Base-by-base conservation (phyloP, 2,113 vertebrate genomes). In the Varanus salvator region DNA sequence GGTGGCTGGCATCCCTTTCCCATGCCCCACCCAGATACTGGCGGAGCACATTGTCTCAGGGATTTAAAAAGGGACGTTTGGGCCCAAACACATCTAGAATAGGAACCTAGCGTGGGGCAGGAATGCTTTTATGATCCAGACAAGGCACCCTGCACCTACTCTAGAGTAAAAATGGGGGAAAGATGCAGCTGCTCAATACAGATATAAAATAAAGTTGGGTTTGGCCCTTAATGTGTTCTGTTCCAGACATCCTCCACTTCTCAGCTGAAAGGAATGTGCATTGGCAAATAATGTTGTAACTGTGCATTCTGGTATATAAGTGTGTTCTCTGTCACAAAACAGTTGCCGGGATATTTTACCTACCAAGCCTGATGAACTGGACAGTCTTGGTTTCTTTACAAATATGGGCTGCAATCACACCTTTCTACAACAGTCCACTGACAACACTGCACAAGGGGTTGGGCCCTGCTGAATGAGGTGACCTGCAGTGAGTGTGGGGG, bases 281-380 rank as follows among this genome's bases (percentile, higher is more conserved):
- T 78, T 50, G 29, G 38, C 19, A 64, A 57, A 11, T 19, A 7
- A 57, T 44, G 15, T 19, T 75, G 25, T 64, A 85, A 57, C 4
- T 54, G 15, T 23, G 17, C 9, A n/a, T 68, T 71, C 25, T 23
- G 6, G 31, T 77, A 6, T 29, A 69, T 27, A 15, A n/a, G 1
- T 27, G 21, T 60, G 66, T 89, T 78, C 9, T 1, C 23, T 77
- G 72, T 23, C 71, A 60, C 19, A 87, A 85, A 92, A 68, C 75
- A 88, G 72, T 81, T 85, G 75, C 68, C 92, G 86, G 92, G 91
- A 80, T 88, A 21, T 52, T 86, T 91, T 83, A 14, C 38, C n/a
- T 11, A 38, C 29, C 54, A 71, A 69, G 44, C 7, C 54, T 4
- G 14, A 52, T 89, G 87, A 8, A 71, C 14, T 31, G 83, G 69